These are phyloP conservation scores for Odontothrips loti DNA, from an alignment of 2,888 invertebrate genomes.

Conservation along the genomic window DNA sequence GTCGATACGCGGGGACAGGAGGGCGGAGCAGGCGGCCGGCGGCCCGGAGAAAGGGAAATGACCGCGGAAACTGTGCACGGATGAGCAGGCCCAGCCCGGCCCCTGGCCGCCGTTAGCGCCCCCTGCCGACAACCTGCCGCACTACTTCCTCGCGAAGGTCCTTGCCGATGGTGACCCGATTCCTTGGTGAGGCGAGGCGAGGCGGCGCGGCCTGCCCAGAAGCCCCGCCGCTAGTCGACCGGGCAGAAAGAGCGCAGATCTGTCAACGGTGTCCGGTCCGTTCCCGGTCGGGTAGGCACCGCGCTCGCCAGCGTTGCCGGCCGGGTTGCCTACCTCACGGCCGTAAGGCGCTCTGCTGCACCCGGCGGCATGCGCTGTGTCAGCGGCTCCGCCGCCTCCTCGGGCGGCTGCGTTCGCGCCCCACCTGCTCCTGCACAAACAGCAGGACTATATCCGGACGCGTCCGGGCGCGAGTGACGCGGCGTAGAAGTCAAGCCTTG, in stretches of 20 bases:
- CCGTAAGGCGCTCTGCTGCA: background rate
- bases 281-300: too few relatives aligned
- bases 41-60: conserved; percentile 8
- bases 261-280: background rate
- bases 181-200: background rate
- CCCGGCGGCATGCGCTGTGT: background rate
- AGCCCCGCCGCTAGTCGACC: background rate
- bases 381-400: background rate
- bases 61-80: background rate
- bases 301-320: background rate
- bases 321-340: background rate
- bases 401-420: background rate
- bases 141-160: conserved; percentile 4
- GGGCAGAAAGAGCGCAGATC: background rate
- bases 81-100: background rate
- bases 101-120: background rate
- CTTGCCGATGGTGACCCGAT: conserved; percentile 15
- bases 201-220: background rate
- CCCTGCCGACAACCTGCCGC: background rate
- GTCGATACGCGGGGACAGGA: too few relatives aligned
- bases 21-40: too few relatives aligned
- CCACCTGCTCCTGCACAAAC: background rate
- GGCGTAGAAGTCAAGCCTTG: background rate
- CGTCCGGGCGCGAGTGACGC: too few relatives aligned
- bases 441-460: background rate